Percentiles rank a stretch among this genome's conserved stretches.
Evolutionary conservation across 2,113 vertebrate genomes (phyloP).

Genomic region (Malurus alboscapulatus): DNA sequence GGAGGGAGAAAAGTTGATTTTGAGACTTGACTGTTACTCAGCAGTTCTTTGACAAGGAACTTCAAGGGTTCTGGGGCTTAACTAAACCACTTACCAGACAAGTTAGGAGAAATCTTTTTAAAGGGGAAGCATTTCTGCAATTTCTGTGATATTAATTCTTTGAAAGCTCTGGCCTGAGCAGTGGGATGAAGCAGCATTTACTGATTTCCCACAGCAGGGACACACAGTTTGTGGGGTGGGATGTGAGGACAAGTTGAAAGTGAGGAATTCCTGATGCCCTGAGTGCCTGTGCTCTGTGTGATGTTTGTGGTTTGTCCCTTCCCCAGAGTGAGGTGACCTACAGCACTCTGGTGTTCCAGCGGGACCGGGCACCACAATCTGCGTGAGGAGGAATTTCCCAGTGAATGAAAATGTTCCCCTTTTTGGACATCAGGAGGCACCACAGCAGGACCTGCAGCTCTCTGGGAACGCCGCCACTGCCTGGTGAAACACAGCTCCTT

Average conservation of each 20-base stretch:
- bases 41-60: not conserved
- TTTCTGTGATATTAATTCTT: not conserved
- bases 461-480: not conserved
- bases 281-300: not conserved
- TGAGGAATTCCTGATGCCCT: not conserved
- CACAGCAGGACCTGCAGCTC: fast-evolving
- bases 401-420: not conserved
- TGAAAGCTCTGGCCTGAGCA: not conserved
- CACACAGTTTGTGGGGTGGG: not conserved
- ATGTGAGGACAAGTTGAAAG: not conserved
- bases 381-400: not conserved
- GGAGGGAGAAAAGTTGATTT: not conserved
- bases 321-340: constrained; percentile 35
- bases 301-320: not conserved
- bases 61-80: not conserved
- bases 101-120: not conserved
- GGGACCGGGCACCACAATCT: fast-evolving
- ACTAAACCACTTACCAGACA: not conserved
- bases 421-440: not conserved
- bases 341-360: not conserved
- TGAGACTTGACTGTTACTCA: fast-evolving
- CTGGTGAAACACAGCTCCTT: not conserved
- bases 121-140: not conserved
- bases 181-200: not conserved
- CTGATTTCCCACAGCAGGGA: fast-evolving